Evolutionary conservation across 2,113 vertebrate genomes (phyloP).

Genomic region (Seriola dumerili): DNA sequence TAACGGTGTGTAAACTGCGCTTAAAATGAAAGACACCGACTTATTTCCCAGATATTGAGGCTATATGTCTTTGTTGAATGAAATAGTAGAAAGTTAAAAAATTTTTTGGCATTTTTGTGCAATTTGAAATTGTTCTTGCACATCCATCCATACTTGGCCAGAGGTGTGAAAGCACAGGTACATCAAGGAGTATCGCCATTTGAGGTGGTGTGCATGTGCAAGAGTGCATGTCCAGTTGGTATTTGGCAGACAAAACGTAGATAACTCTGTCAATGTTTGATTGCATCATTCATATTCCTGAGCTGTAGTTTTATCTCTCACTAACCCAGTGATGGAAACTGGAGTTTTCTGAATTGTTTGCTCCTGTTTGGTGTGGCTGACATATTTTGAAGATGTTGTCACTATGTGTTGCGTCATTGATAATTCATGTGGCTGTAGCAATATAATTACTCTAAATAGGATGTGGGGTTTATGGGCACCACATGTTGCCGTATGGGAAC

Average conservation of each 20-base stretch:
- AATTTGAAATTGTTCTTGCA: background rate
- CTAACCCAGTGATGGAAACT: conserved; percentile 41
- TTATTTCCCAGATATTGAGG: conserved; percentile 41
- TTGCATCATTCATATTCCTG: background rate
- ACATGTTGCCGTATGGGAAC: conserved; percentile 74
- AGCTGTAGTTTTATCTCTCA: conserved; percentile 3
- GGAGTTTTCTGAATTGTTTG: conserved; percentile 36
- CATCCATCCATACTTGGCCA: background rate
- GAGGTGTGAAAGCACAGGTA: background rate
- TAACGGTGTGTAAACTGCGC: conserved; percentile 44
- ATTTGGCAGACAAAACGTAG: background rate
- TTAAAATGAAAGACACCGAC: conserved; percentile 23
- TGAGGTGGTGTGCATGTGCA: background rate
- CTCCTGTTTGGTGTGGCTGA: conserved; percentile 62
- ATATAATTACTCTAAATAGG: conserved; percentile 74
- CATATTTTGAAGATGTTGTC: conserved; percentile 74
- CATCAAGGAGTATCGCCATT: background rate
- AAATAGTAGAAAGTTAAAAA: background rate
- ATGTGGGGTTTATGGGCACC: conserved; percentile 74
- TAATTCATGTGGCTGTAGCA: conserved; percentile 75
- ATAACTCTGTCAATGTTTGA: background rate
- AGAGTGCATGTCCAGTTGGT: background rate
- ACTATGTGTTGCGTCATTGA: conserved; percentile 67
- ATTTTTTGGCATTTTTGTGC: background rate
- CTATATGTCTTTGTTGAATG: background rate